These are phyloP conservation scores for Premnoplex brunnescens DNA, from an alignment of 2,797 vertebrate genomes.

Conservation along the genomic window DNA sequence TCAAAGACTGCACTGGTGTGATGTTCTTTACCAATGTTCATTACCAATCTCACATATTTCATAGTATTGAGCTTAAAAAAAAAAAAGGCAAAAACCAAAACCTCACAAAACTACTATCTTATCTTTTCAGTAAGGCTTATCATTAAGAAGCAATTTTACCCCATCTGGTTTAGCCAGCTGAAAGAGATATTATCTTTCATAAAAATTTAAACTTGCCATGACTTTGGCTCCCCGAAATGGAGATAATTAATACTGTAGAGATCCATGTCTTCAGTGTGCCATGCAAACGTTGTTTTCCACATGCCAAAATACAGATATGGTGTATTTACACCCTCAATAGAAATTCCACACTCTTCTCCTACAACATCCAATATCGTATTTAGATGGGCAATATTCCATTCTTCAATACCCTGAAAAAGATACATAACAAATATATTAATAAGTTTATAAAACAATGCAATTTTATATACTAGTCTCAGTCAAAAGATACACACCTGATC, in stretches of 20 bases:
- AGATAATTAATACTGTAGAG: constrained; percentile 99
- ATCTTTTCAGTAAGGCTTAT: background rate
- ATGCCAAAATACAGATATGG: constrained; percentile 98
- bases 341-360: constrained; percentile 93
- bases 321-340: constrained; percentile 97
- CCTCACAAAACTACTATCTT: background rate
- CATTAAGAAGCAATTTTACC: background rate
- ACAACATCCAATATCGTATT: constrained; percentile 95
- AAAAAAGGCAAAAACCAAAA: no score
- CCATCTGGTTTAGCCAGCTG: background rate
- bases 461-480: background rate
- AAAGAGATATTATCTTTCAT: background rate
- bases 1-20: background rate
- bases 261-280: constrained; percentile 99
- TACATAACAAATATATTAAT: background rate
- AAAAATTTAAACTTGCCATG: constrained; percentile 85
- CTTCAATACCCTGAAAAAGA: constrained; percentile 84
- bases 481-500: background rate
- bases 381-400: constrained; percentile 95
- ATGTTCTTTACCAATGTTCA: background rate
- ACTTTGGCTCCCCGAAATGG: constrained; percentile 97
- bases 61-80: background rate
- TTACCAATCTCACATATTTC: background rate
- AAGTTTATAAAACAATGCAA: background rate
- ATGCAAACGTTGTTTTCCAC: constrained; percentile 99